These are phyloP conservation scores for Geophilus truncorum DNA, from an alignment of 2,888 invertebrate genomes.

Conservation along the genomic window DNA sequence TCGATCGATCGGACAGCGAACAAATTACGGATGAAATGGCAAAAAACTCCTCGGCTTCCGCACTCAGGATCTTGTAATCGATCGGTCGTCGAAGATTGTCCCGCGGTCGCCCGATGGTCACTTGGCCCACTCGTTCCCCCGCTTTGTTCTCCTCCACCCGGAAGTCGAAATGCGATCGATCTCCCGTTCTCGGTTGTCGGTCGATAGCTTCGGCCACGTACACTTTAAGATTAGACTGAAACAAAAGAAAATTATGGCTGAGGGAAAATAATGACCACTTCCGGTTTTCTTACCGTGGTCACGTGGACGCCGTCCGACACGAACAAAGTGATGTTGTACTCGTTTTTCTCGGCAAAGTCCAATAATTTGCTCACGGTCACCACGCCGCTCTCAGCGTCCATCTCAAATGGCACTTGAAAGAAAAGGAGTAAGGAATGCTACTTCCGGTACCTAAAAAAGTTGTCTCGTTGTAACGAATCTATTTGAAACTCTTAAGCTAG, in stretches of 20 bases:
- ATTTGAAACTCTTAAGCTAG: no score
- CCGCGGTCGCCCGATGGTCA: conserved; percentile 29
- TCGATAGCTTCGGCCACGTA: conserved; percentile 43
- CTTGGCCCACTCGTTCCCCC: conserved; percentile 41
- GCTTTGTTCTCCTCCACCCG: conserved; percentile 42
- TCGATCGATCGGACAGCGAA: no score
- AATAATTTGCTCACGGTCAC: conserved; percentile 61
- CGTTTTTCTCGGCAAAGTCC: conserved; percentile 42
- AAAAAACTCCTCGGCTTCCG: conserved; percentile 34
- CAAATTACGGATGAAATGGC: conserved; percentile 31
- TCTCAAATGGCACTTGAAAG: conserved; percentile 77
- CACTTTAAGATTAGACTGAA: conserved; percentile 41
- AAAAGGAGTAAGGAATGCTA: not conserved
- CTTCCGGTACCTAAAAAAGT: no score
- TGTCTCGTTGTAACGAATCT: no score
- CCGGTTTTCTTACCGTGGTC: conserved; percentile 37
- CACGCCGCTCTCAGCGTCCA: conserved; percentile 79
- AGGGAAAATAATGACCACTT: not conserved
- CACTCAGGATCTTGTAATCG: conserved; percentile 34
- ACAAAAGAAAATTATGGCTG: not conserved
- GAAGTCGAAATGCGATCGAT: conserved; percentile 41
- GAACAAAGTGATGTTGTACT: conserved; percentile 42
- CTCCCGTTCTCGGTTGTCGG: conserved; percentile 41
- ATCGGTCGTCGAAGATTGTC: conserved; percentile 35
- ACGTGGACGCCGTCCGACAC: conserved; percentile 42